These are phyloP conservation scores for Stomatorhinus ivindoensis DNA, from an alignment of 2,113 vertebrate species.

Conservation along the genomic window DNA sequence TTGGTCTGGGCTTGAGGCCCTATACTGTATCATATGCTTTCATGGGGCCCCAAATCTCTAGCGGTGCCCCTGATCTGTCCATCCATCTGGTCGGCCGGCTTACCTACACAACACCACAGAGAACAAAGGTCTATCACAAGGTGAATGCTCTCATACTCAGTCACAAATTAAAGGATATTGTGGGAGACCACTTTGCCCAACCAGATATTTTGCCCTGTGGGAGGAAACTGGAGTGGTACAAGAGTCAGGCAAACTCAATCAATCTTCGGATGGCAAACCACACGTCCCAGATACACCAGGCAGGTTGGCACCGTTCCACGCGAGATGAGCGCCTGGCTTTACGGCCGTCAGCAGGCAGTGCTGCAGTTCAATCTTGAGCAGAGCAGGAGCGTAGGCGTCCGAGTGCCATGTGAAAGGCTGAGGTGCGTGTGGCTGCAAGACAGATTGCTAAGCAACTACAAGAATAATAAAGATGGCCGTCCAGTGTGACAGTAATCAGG, in stretches of 20 bases:
- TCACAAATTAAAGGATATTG: neutral
- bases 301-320: neutral
- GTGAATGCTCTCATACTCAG: neutral
- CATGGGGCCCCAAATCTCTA: neutral
- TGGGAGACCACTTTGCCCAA: neutral
- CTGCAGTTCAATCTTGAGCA: neutral
- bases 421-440: neutral
- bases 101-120: neutral
- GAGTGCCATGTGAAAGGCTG: neutral
- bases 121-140: neutral
- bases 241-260: neutral
- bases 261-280: neutral
- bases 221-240: neutral
- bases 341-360: neutral
- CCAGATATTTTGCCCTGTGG: neutral
- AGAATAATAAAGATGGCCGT: neutral
- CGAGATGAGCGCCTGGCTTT: neutral
- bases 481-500: neutral
- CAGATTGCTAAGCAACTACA: neutral
- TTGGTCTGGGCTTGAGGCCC: neutral
- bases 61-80: neutral
- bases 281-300: neutral
- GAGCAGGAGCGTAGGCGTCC: neutral
- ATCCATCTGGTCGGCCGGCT: neutral
- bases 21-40: neutral